phyloP scores from a whole-genome alignment of 2,113 vertebrate species.

The Xenopus laevis region DNA sequence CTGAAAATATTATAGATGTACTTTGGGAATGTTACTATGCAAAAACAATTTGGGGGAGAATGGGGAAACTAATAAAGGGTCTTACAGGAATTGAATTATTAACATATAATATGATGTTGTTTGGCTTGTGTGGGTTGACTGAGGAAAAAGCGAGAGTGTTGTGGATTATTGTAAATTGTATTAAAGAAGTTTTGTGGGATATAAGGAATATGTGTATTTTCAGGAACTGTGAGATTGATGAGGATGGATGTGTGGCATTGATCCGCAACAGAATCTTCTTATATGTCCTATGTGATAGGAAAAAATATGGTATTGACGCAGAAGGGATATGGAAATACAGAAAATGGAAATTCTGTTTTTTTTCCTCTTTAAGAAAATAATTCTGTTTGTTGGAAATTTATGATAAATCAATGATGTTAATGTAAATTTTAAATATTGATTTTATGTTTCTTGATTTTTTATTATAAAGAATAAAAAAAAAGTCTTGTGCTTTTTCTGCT shows the following conservation, averaged over 20 bases:
- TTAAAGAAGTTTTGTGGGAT: neutral
- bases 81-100: neutral
- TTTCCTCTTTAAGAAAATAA: no score
- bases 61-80: neutral
- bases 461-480: no score
- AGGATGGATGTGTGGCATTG: neutral
- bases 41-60: neutral
- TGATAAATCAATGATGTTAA: no score
- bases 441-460: no score
- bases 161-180: neutral
- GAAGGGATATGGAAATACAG: neutral
- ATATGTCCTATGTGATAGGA: neutral
- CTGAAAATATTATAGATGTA: neutral
- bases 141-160: neutral
- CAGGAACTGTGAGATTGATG: neutral
- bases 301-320: neutral
- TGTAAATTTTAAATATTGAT: no score
- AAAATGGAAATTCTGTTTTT: neutral
- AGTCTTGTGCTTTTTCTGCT: no score
- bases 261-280: neutral
- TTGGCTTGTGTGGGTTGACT: neutral
- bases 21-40: neutral
- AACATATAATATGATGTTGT: neutral
- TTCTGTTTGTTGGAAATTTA: no score
- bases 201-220: neutral